These are phyloP conservation scores for Gonioctena quinquepunctata DNA, from an alignment of 1,140 invertebrate genomes.

Conservation along the genomic window DNA sequence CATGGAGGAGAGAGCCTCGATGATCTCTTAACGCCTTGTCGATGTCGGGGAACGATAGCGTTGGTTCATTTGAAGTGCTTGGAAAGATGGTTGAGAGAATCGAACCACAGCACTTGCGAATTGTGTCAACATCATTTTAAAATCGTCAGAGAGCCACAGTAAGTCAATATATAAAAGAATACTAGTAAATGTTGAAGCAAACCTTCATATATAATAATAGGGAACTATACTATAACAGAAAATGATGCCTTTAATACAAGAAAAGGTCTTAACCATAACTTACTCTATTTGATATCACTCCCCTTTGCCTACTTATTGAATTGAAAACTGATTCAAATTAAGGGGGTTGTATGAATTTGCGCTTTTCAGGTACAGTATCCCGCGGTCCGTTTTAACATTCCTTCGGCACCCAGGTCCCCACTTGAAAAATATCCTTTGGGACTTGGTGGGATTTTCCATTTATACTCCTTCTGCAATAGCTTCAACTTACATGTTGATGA, in stretches of 20 bases:
- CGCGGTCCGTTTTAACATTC: slow-evolving; percentile 46
- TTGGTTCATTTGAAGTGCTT: slow-evolving; percentile 70
- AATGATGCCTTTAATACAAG: too few relatives aligned
- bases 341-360: too few relatives aligned
- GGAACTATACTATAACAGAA: too few relatives aligned
- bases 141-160: slow-evolving; percentile 52
- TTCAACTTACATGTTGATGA: slow-evolving; percentile 51
- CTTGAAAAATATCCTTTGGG: slow-evolving; percentile 43
- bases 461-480: slow-evolving; percentile 51
- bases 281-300: too few relatives aligned
- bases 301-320: too few relatives aligned
- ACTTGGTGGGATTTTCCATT: slow-evolving; percentile 45
- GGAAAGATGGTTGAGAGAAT: slow-evolving; percentile 71
- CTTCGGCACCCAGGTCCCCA: slow-evolving; percentile 43
- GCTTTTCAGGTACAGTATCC: slow-evolving; percentile 47
- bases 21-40: slow-evolving; percentile 49
- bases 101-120: slow-evolving; percentile 64
- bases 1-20: slow-evolving; percentile 51
- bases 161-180: slow-evolving; percentile 17
- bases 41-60: slow-evolving; percentile 64
- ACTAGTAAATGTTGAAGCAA: too few relatives aligned
- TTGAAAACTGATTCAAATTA: too few relatives aligned
- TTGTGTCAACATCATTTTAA: slow-evolving; percentile 64
- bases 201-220: too few relatives aligned
- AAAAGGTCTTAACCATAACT: too few relatives aligned